Conservation (phyloP, 2,888 invertebrate species). For the Cephus pulcher region DNA sequence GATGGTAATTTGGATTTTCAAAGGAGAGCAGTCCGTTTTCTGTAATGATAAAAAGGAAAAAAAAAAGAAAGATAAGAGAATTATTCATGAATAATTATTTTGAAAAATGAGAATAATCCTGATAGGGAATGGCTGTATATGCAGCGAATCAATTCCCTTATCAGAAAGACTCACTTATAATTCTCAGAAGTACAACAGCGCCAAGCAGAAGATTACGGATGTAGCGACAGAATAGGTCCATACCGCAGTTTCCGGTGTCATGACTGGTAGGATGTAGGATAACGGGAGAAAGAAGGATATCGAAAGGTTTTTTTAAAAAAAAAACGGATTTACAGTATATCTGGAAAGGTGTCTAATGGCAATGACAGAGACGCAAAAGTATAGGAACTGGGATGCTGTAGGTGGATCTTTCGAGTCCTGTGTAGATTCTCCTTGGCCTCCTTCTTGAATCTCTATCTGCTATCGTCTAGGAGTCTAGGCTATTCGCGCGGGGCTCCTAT, state of each 20-base stretch:
- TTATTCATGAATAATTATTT: background rate
- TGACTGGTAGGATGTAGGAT: slow-evolving; percentile 18
- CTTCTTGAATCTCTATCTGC: slow-evolving; percentile 26
- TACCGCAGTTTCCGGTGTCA: slow-evolving; percentile 45
- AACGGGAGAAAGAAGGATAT: background rate
- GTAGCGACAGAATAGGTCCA: slow-evolving; percentile 54
- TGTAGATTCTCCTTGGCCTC: slow-evolving; percentile 54
- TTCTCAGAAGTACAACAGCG: slow-evolving; percentile 48
- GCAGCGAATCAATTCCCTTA: background rate
- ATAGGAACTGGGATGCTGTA: background rate
- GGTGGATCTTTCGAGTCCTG: slow-evolving; percentile 19
- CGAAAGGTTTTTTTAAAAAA: background rate
- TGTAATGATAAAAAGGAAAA: slow-evolving; percentile 67
- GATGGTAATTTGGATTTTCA: slow-evolving; percentile 91
- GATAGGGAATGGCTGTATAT: background rate
- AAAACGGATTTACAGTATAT: background rate
- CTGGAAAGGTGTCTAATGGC: background rate
- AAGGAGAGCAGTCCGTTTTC: slow-evolving; percentile 92
- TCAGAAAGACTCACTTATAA: slow-evolving; percentile 51
- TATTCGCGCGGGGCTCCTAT: slow-evolving; percentile 13
- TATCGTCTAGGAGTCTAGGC: slow-evolving; percentile 17
- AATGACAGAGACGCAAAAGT: background rate
- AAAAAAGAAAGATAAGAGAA: slow-evolving; percentile 2
- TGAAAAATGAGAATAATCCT: background rate
- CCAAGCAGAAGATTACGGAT: slow-evolving; percentile 50